These are phyloP conservation scores for Hippasteria phrygiana DNA, from an alignment of 53 echinoderm and acorn worm genomes.

Conservation along the genomic window DNA sequence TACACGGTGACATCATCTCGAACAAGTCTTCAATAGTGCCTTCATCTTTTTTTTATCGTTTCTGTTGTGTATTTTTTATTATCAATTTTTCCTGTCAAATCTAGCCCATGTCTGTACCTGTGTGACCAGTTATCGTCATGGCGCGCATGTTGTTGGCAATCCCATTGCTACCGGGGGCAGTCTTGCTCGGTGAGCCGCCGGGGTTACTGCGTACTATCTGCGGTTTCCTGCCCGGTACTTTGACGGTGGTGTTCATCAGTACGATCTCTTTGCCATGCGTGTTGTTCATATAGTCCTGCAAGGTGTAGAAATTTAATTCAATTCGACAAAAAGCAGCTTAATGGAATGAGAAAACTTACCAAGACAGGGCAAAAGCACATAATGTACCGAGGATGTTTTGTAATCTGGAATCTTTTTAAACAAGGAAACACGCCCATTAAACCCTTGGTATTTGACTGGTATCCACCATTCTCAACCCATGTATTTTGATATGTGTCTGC, in stretches of 20 bases:
- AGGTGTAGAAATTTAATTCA: neutral
- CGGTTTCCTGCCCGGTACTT: constrained; percentile 94
- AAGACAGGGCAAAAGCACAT: neutral
- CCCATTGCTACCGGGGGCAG: constrained; percentile 77
- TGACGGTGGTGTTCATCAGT: constrained; percentile 94
- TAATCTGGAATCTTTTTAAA: no score
- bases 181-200: constrained; percentile 63
- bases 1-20: no score
- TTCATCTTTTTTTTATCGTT: no score
- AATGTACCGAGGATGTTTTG: no score
- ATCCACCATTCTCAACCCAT: no score
- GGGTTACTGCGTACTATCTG: constrained; percentile 84
- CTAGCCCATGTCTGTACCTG: constrained; percentile 46
- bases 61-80: no score
- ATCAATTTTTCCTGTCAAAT: neutral
- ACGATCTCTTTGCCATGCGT: constrained; percentile 95
- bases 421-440: no score
- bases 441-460: no score
- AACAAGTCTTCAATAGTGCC: no score
- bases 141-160: constrained; percentile 89
- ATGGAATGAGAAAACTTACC: no score
- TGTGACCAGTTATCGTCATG: constrained; percentile 88
- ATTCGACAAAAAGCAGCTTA: no score
- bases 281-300: constrained; percentile 98
- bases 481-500: no score